These are phyloP conservation scores for Pomacea canaliculata DNA, from an alignment of 2,888 invertebrate species.

Conservation along the genomic window DNA sequence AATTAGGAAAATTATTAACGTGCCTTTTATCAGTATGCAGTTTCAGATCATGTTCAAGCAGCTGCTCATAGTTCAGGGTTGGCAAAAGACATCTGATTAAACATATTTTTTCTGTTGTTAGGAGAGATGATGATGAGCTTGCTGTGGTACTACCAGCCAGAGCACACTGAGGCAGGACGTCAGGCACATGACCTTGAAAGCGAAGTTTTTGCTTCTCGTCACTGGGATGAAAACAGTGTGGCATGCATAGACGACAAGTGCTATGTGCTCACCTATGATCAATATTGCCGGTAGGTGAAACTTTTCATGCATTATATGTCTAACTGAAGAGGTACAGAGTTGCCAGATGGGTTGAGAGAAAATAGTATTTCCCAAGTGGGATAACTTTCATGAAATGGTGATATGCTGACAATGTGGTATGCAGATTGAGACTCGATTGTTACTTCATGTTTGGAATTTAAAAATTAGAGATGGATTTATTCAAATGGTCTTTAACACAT, in stretches of 20 bases:
- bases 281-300: slow-evolving; percentile 87
- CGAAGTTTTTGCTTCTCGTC: slow-evolving; percentile 95
- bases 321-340: too few relatives aligned
- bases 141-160: slow-evolving; percentile 97
- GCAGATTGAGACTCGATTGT: too few relatives aligned
- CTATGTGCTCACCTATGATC: slow-evolving; percentile 94
- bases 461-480: too few relatives aligned
- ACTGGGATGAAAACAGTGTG: slow-evolving; percentile 94
- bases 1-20: not conserved
- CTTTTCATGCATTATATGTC: too few relatives aligned
- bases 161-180: slow-evolving; percentile 90
- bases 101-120: slow-evolving; percentile 67
- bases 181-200: slow-evolving; percentile 84
- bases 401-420: too few relatives aligned
- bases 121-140: slow-evolving; percentile 98
- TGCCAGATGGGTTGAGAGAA: too few relatives aligned
- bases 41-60: not conserved
- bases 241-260: slow-evolving; percentile 98
- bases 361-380: too few relatives aligned
- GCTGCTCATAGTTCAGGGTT: not conserved
- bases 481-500: too few relatives aligned
- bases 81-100: not conserved
- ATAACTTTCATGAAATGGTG: too few relatives aligned
- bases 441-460: too few relatives aligned
- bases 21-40: not conserved